Conservation (phyloP, 1,140 invertebrate genomes). For the Battus philenor region DNA sequence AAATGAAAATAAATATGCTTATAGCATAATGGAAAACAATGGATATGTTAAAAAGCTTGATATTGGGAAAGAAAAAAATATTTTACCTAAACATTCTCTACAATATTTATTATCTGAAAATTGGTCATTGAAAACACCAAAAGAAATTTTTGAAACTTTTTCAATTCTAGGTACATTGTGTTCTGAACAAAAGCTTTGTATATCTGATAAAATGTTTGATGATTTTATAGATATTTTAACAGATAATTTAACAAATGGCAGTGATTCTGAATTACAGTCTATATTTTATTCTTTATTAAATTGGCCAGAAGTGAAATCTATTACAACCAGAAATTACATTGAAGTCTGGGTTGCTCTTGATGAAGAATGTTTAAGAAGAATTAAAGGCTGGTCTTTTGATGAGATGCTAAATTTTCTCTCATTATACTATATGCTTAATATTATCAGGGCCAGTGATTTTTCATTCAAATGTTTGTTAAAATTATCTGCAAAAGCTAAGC, state of each 20-base stretch:
- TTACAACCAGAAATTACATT: conserved; percentile 70
- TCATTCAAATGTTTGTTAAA: conserved; percentile 67
- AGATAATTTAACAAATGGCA: conserved; percentile 62
- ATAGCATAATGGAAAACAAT: conserved; percentile 48
- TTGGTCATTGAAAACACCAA: conserved; percentile 37
- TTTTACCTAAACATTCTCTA: conserved; percentile 31
- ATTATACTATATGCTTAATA: conserved; percentile 70
- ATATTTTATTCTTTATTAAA: conserved; percentile 58
- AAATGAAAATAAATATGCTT: conserved; percentile 61
- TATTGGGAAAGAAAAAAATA: conserved; percentile 9
- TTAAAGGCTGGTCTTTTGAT: conserved; percentile 52
- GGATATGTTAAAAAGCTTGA: conserved; percentile 43
- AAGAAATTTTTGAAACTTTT: conserved; percentile 57
- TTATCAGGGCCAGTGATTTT: conserved; percentile 59
- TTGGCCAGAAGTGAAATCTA: conserved; percentile 59
- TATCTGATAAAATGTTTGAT: conserved; percentile 60
- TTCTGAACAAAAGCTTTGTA: conserved; percentile 44
- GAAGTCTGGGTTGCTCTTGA: conserved; percentile 77
- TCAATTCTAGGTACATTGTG: conserved; percentile 54
- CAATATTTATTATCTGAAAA: conserved; percentile 30
- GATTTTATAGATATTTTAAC: conserved; percentile 66
- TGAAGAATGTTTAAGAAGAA: conserved; percentile 70
- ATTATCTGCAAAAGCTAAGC: conserved; percentile 63
- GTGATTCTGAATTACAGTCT: conserved; percentile 60
- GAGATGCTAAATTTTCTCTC: conserved; percentile 69